These are phyloP conservation scores for cattle (Bos taurus) DNA, from an alignment of 2,113 vertebrate genomes.

Conservation along the genomic window DNA sequence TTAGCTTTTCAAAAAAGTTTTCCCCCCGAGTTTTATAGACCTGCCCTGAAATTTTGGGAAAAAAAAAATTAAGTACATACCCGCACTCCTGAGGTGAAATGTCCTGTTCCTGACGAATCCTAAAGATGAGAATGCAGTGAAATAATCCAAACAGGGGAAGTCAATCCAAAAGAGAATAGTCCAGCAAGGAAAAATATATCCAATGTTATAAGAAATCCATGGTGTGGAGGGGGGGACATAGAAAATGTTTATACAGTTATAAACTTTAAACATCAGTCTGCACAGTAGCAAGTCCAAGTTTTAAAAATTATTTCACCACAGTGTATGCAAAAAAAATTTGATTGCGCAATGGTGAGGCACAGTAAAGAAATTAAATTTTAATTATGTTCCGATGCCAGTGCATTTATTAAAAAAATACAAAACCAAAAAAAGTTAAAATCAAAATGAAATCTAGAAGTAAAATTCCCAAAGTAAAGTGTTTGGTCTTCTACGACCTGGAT, in stretches of 20 bases:
- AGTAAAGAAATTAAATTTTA: conserved; percentile 82
- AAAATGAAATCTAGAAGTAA: conserved; percentile 85
- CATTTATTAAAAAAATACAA: conserved; percentile 84
- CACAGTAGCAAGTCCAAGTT: conserved; percentile 85
- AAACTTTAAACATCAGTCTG: conserved; percentile 87
- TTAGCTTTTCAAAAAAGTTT: conserved; percentile 54
- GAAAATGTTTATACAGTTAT: conserved; percentile 89
- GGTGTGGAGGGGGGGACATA: conserved; percentile 85
- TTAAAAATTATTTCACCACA: conserved; percentile 82
- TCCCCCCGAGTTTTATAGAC: conserved; percentile 57
- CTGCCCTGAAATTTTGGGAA: conserved; percentile 81
- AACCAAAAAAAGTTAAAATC: conserved; percentile 84
- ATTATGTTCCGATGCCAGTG: conserved; percentile 87
- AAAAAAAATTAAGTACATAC: conserved; percentile 87
- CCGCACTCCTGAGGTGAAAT: conserved; percentile 89
- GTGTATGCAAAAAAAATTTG: conserved; percentile 81
- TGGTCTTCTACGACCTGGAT: conserved; percentile 80
- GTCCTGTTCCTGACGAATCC: conserved; percentile 89
- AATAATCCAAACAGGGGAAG: conserved; percentile 90
- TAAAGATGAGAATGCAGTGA: conserved; percentile 90
- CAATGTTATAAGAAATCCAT: conserved; percentile 89
- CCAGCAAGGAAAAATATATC: conserved; percentile 90
- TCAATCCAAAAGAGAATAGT: conserved; percentile 90
- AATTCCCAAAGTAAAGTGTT: conserved; percentile 79
- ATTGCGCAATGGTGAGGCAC: conserved; percentile 87